Conservation (phyloP, 2,113 vertebrate species). For the Astur gentilis region DNA sequence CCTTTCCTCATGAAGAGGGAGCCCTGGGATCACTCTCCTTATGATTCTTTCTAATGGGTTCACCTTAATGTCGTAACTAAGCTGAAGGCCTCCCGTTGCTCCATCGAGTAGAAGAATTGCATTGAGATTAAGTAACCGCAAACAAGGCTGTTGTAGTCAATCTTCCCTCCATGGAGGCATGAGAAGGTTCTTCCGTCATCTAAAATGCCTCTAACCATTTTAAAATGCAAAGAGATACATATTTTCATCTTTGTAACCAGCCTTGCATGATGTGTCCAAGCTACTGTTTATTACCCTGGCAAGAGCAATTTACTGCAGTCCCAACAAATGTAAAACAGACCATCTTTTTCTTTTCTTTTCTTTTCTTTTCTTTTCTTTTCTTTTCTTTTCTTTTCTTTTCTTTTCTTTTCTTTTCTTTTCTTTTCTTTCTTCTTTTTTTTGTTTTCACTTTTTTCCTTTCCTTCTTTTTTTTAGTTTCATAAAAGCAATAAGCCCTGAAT, state of each 20-base stretch:
- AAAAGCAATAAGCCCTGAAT: conserved; percentile 37
- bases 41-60: neutral
- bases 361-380: neutral
- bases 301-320: neutral
- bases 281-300: conserved; percentile 20
- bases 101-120: neutral
- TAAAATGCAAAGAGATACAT: neutral
- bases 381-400: neutral
- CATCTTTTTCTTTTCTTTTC: neutral
- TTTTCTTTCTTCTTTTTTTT: neutral
- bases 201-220: neutral
- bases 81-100: neutral
- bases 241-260: neutral
- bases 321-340: neutral
- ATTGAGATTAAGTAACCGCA: neutral
- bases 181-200: neutral
- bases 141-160: neutral
- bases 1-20: neutral
- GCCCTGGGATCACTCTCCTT: neutral
- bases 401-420: neutral
- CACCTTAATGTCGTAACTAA: neutral
- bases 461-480: neutral
- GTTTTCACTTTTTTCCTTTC: neutral
- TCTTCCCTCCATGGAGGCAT: neutral
- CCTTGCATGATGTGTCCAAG: neutral